These are phyloP conservation scores for Ctenopoma kingsleyae DNA, from an alignment of 2,797 vertebrate genomes.

Conservation along the genomic window DNA sequence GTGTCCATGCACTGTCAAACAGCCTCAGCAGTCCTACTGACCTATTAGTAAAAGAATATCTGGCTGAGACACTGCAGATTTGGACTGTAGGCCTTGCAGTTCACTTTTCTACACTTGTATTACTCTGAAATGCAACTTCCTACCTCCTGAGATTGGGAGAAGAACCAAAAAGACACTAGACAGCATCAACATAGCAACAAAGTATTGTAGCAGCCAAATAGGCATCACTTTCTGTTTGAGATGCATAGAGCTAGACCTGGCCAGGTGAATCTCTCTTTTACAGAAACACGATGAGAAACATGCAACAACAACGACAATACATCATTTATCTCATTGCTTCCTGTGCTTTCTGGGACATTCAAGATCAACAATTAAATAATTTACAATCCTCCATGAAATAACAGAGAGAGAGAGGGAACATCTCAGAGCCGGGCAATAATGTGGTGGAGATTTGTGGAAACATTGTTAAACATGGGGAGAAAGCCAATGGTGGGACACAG, in stretches of 20 bases:
- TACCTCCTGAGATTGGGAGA: constrained; percentile 82
- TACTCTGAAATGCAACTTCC: constrained; percentile 65
- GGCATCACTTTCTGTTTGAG: constrained; percentile 79
- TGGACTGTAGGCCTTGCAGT: constrained; percentile 61
- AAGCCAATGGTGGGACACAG: constrained; percentile 59
- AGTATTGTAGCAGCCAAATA: constrained; percentile 79
- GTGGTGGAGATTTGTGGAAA: constrained; percentile 46
- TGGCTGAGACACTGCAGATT: constrained; percentile 48
- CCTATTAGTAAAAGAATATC: constrained; percentile 58
- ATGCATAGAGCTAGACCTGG: constrained; percentile 81
- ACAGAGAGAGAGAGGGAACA: constrained; percentile 50
- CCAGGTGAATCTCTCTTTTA: constrained; percentile 81
- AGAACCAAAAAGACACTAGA: constrained; percentile 81
- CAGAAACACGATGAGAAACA: constrained; percentile 84
- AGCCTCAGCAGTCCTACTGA: constrained; percentile 61
- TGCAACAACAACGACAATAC: constrained; percentile 84
- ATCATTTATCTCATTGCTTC: constrained; percentile 81
- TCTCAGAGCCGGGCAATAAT: constrained; percentile 53
- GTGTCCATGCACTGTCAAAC: constrained; percentile 76
- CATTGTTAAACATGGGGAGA: constrained; percentile 58
- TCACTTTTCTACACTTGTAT: constrained; percentile 62
- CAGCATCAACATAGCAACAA: constrained; percentile 82
- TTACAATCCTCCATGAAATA: constrained; percentile 76
- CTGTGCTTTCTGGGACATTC: constrained; percentile 79
- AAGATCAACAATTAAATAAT: constrained; percentile 77